Evolutionary conservation across 2,113 vertebrate species (phyloP).

Genomic region (Erythrolamprus reginae): DNA sequence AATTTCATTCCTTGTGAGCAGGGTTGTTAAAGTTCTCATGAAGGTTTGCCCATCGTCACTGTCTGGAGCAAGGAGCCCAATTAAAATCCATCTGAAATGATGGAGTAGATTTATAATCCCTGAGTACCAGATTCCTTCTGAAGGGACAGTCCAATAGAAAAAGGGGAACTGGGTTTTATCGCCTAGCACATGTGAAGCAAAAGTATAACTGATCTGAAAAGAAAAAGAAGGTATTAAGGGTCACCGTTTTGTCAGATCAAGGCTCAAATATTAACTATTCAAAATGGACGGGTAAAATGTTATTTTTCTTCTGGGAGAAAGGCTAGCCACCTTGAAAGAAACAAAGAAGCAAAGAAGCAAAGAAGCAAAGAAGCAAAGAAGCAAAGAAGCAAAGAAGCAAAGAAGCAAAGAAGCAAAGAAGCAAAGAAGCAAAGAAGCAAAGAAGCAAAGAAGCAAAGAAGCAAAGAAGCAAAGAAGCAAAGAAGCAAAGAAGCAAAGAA

Average conservation of each 20-base stretch:
- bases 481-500: no score
- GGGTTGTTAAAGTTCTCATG: background rate
- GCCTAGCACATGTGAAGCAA: background rate
- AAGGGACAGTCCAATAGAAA: background rate
- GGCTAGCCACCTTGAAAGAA: no score
- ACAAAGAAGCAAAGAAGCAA: no score
- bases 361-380: no score
- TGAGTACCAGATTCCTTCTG: background rate
- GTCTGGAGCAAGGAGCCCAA: background rate
- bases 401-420: no score
- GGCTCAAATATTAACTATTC: no score
- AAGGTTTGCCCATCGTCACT: background rate
- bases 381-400: no score
- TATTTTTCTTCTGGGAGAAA: no score
- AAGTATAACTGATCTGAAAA: background rate
- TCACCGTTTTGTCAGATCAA: background rate
- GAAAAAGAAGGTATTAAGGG: background rate
- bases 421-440: no score
- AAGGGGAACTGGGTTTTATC: background rate
- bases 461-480: no score
- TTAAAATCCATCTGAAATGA: constrained; percentile 6
- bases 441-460: no score
- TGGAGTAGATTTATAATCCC: background rate
- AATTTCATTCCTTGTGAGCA: background rate
- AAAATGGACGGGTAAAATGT: background rate